Evolutionary conservation across 2,113 vertebrate species (phyloP).

Genomic region (Cyanistes caeruleus): DNA sequence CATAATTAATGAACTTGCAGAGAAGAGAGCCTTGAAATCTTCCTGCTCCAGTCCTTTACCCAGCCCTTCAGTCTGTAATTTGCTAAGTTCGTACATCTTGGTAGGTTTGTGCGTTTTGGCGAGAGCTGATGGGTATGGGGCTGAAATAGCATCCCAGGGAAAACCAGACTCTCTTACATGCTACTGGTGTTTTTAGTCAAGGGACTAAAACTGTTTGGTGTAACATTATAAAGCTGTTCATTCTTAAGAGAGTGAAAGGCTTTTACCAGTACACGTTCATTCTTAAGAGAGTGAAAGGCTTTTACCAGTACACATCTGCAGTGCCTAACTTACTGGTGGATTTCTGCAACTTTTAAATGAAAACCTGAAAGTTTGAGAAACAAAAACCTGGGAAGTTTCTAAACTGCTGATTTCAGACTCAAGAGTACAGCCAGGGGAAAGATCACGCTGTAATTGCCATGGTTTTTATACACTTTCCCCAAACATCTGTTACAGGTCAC

Average conservation of each 20-base stretch:
- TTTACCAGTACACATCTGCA: background rate
- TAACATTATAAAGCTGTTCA: background rate
- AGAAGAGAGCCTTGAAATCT: background rate
- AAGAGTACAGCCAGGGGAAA: background rate
- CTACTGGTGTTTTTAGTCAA: background rate
- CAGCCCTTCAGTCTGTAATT: background rate
- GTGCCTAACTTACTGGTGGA: background rate
- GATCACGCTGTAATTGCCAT: constrained; percentile 26
- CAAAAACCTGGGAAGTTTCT: background rate
- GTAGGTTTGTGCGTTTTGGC: background rate
- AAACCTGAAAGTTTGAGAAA: background rate
- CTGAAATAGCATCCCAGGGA: background rate
- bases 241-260: background rate
- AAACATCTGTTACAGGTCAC: constrained; percentile 54
- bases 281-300: background rate
- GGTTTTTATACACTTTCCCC: background rate
- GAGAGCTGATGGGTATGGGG: background rate
- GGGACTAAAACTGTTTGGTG: background rate
- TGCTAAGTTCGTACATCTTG: background rate
- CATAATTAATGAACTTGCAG: background rate
- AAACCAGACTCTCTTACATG: background rate
- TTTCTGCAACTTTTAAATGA: background rate
- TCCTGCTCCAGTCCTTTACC: background rate
- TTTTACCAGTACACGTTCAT: background rate
- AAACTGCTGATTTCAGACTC: constrained; percentile 24